These are phyloP conservation scores for Hydropsyche betteni DNA, from an alignment of 2,888 invertebrate genomes.

Conservation along the genomic window DNA sequence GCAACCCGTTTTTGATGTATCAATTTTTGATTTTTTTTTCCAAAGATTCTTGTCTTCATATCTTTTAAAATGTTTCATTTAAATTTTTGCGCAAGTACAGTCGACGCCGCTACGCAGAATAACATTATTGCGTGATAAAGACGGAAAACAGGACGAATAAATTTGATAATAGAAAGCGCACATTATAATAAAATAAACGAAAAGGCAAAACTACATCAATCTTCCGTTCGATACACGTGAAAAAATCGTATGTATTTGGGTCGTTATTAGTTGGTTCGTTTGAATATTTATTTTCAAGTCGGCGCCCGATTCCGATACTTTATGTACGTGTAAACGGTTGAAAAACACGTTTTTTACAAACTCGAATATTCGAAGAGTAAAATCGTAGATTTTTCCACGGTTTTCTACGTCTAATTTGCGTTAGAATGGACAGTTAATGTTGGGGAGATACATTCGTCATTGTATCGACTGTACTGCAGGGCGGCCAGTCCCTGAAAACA, in stretches of 20 bases:
- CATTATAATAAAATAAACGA: slow-evolving; percentile 18
- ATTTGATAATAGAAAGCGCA: slow-evolving; percentile 27
- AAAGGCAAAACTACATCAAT: slow-evolving; percentile 16
- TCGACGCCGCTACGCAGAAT: neutral
- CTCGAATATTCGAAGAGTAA: neutral
- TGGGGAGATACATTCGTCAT: slow-evolving; percentile 20
- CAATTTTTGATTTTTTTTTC: neutral
- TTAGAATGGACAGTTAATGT: neutral
- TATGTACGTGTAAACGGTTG: neutral
- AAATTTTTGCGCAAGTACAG: slow-evolving; percentile 14
- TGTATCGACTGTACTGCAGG: slow-evolving; percentile 34
- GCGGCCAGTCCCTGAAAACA: slow-evolving; percentile 36
- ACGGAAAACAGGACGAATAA: slow-evolving; percentile 16
- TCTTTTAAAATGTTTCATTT: slow-evolving; percentile 2
- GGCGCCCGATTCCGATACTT: neutral
- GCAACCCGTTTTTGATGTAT: slow-evolving; percentile 40
- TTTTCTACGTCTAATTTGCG: no score
- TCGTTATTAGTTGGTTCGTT: slow-evolving; percentile 13
- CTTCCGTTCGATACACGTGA: slow-evolving; percentile 2
- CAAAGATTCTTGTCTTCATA: neutral
- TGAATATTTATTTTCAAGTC: slow-evolving; percentile 19
- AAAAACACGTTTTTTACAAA: slow-evolving; percentile 13
- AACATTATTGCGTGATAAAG: neutral
- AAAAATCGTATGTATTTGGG: slow-evolving; percentile 27
- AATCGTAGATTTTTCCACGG: neutral